phyloP scores from a whole-genome alignment of 2,797 vertebrate genomes.

The Oryzias sinensis region DNA sequence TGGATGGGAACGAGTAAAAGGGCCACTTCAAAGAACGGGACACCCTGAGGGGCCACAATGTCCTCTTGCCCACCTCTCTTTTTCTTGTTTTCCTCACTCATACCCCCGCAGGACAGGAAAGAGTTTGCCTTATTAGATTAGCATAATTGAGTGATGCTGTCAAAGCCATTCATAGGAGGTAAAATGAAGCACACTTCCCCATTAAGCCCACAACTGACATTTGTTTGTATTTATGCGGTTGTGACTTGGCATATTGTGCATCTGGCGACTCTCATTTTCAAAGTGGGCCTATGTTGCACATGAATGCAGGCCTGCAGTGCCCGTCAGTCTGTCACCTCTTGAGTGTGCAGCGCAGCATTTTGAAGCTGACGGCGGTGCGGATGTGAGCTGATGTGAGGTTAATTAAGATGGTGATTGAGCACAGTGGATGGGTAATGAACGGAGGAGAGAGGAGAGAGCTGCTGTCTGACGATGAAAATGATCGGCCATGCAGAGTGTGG shows the following conservation, averaged over 20 bases:
- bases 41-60: constrained; percentile 74
- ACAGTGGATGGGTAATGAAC: constrained; percentile 78
- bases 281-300: constrained; percentile 20
- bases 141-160: constrained; percentile 82
- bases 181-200: constrained; percentile 69
- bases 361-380: constrained; percentile 70
- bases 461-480: constrained; percentile 84
- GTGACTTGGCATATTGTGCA: constrained; percentile 25
- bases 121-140: constrained; percentile 81
- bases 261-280: constrained; percentile 10
- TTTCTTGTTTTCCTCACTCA: constrained; percentile 43
- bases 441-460: constrained; percentile 70
- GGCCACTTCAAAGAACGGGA: constrained; percentile 78
- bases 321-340: constrained; percentile 33
- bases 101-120: constrained; percentile 74
- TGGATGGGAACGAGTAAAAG: constrained; percentile 67
- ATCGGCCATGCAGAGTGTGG: constrained; percentile 89
- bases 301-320: constrained; percentile 13
- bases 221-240: constrained; percentile 56
- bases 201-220: constrained; percentile 47
- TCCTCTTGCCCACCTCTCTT: constrained; percentile 78
- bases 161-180: constrained; percentile 68
- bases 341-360: constrained; percentile 43
- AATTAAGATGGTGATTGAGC: constrained; percentile 83
- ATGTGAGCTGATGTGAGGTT: constrained; percentile 81